Evolutionary conservation across 2,113 vertebrate species (phyloP), one percentile per base, ranked within the genome.

Genomic region (Psilopsiagon aymara): DNA sequence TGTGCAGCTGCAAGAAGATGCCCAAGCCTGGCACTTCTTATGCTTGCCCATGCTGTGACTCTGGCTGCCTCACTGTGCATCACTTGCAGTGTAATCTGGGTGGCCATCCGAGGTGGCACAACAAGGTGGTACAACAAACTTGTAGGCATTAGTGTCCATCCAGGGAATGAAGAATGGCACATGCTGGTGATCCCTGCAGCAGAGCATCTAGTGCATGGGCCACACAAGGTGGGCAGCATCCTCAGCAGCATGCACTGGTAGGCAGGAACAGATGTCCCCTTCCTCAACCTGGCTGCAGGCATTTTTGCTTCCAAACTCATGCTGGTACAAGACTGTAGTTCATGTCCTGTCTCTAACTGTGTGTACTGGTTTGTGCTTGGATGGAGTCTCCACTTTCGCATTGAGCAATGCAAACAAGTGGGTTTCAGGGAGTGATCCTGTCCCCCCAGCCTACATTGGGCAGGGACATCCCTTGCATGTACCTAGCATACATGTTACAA

Each of bases 61-160:
- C 55, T 44, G 79, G 46, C 86, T 84, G 83, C 51, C 80, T 84
- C 55, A 4, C 43, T 15, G 7, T 55, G 39, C 4, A 0, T 19
- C 29, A 35, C 52, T 63, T 59, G 39, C 3, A 3, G 18, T 37
- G 33, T 73, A 33, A 13, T 39, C 25, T 59, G 63, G 81, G 69
- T 92, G 91, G 47, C 69, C 9, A 0, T 28, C 68, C 0, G 18
- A 87, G 52, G 57, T 46, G 39, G 60, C 64, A 70, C 62, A 33
- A 73, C 0, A 23, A 87, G 52, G 57, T 43, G 43, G 55, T 60
- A 70, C 67, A 31, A 68, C 28, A 39, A 3, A 43, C 10, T 25
- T 15, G 19, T 17, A 46, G 31, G 12, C 23, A 14, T 17, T 0
- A 0, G 2, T 71, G 52, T 60, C 39, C 44, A 9, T 6, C 0